Evolutionary conservation across 2,888 invertebrate genomes (phyloP), one percentile per base, ranked within the genome.

Genomic region (Drosophila nigricruria): DNA sequence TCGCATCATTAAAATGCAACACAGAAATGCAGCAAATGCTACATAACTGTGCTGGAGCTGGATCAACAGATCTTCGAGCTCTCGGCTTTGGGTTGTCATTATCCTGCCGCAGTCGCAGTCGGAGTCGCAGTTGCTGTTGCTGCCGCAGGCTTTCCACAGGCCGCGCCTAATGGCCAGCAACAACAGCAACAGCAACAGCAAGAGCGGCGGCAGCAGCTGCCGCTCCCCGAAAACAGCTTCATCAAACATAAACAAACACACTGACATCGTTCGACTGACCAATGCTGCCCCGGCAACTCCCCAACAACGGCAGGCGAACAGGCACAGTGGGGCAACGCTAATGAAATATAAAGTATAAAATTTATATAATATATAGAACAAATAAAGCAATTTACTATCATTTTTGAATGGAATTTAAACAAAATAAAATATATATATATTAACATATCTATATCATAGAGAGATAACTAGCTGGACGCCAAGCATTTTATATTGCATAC

Each of bases 81-180:
- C 49, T 69, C 25, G 14, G 52, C 42, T 27, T 38, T 38, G 64
- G 65, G 61, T 80, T 77, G 79, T 73, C 79, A 79, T 79, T 79
- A 80, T 79, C 79, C 79, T 77, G 80, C 57, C 61, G 56, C 43
- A 32, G 78, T 65, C 78, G 53, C 62, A 53, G 73, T 59, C 59
- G 67, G 61, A 66, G 75, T 40, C 10, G 42, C 20, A 1, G 49
- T 38, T 18, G 47, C 18, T 5, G 36, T 36, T 38, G 34, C 43
- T 45, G 74, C 79, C 79, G 64, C 67, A 57, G 75, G 70, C 77
- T 75, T 67, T 65, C 64, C 75, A 79, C 72, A 68, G 73, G 73
- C 85, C 79, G 74, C 82, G 82, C 79, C 82, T 82, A 84, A 84
- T 88, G 87, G 89, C 84, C 89, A 84, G 81, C 89, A 86, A 86